Base-by-base conservation (phyloP, 2,113 vertebrate genomes). In the Micronisus gabar region DNA sequence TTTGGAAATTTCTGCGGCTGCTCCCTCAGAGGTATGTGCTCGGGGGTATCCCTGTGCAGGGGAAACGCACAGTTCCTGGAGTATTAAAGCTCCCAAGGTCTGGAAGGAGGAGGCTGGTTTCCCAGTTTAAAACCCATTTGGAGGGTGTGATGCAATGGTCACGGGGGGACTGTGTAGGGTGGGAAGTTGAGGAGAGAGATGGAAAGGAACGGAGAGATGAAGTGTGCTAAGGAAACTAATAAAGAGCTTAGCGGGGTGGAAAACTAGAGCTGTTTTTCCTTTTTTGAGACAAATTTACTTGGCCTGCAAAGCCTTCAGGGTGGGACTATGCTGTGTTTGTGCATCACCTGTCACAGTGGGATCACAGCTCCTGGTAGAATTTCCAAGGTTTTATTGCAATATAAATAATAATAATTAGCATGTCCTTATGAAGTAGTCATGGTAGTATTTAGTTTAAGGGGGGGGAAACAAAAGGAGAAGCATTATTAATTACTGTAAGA, bases 81-180 rank as follows among this genome's bases (percentile, higher is more conserved):
- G 3, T 1, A 1, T n/a, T 27, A 10, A 50, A 74, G 1, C n/a
- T 22, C 50, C n/a, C 3, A 1, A 6, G 3, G 2, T 8, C 5
- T 73, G 41, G 68, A 21, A 78, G 4, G 14, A 17, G 36, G 25
- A 50, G 21, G 14, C 6, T 3, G 16, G 6, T 40, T 67, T 41
- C 32, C 6, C 2, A 18, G 12, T 63, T 40, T 10, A 59, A 45
- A 53, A 58, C 13, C 43, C 2, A 4, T 34, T 81, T 43, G 50
- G 22, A 43, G 9, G 2, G 14, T 48, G n/a, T 14, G 50, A 41
- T 25, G 32, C 4, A 2, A 9, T 66, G 30, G 38, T 47, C 20
- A 16, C 3, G 0, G 15, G 23, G 13, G 65, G n/a, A 40, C 27
- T 78, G 0, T 4, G 76, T 10, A 1, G 15, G 8, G 5, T 47